Evolutionary conservation across 2,113 vertebrate species (phyloP), one percentile per base, ranked within the genome.

Genomic region (Neomonachus schauinslandi): DNA sequence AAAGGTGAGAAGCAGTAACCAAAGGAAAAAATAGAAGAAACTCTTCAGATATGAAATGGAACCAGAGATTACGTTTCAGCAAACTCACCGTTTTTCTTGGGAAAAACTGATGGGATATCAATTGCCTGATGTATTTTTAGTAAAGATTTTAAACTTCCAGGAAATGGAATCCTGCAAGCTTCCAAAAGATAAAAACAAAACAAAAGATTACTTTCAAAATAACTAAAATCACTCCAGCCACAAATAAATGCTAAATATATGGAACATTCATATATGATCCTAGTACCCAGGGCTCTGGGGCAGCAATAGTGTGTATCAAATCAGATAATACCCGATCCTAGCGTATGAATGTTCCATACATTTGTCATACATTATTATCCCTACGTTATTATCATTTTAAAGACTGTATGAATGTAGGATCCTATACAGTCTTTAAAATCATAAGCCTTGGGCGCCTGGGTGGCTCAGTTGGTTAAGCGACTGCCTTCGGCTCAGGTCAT

Each of bases 171-270:
- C 57, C 39, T 42, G 4, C 33, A 77, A 91, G 69, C 77, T 92
- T 76, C 83, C 31, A 49, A 59, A 88, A 46, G 57, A 84, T 57
- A 83, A 88, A 69, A 92, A 91, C 11, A 57, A 42, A 76, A 76
- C n/a, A 36, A 83, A 96, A 77, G 42, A n/a, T 59, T 94, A 46
- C 72, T 91, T 91, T 94, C 59, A 94, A 88, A 94, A 67, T 51
- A 92, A 88, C 69, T 92, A 71, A 84, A 89, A 77, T 83, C 42
- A 79, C 28, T 82, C 33, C 28, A 59, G 74, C 13, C 51, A 93
- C 46, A 97, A 65, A 49, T 69, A 74, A 91, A 79, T 36, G 31
- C 42, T 77, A 87, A 85, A 46, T 28, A 0, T 76, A 24, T 71
- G 88, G 28, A 39, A 39, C 12, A 22, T 71, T 84, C 14, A 12